A percentile compares a stretch with the other conserved stretches of the same genome.
Evolutionary conservation across 2,797 vertebrate species (phyloP).

Genomic region (Semaprochilodus insignis): DNA sequence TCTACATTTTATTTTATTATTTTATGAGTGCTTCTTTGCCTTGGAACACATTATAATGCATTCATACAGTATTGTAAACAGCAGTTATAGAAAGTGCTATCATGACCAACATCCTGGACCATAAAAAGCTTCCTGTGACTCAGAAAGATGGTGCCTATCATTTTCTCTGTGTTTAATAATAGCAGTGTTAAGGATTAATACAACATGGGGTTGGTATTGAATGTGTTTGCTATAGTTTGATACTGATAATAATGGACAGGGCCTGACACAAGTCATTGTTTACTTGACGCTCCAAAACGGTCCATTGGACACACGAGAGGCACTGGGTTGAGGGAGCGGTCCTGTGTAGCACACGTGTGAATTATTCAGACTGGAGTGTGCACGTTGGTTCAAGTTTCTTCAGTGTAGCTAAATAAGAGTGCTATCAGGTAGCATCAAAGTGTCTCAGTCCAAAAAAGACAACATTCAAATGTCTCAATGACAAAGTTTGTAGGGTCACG

Average conservation of each 20-base stretch:
- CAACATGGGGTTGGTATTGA: background rate
- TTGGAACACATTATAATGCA: too few relatives aligned
- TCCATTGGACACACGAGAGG: conserved; percentile 60
- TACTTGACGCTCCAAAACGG: conserved; percentile 41
- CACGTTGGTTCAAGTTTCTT: conserved; percentile 72
- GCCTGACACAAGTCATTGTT: conserved; percentile 20
- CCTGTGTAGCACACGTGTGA: conserved; percentile 66
- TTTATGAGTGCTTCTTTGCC: too few relatives aligned
- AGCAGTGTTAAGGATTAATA: background rate
- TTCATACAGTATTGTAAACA: too few relatives aligned
- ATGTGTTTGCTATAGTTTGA: background rate
- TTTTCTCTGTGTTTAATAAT: background rate
- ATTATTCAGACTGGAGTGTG: conserved; percentile 76
- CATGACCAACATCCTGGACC: background rate
- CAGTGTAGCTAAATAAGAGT: conserved; percentile 56
- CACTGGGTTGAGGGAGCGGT: conserved; percentile 59
- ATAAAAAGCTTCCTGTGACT: background rate
- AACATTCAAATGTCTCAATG: conserved; percentile 47
- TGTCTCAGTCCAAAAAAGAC: conserved; percentile 54
- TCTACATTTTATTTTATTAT: too few relatives aligned
- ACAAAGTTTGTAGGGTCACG: conserved; percentile 52
- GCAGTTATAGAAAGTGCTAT: too few relatives aligned
- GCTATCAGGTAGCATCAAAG: conserved; percentile 71
- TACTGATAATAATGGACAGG: background rate
- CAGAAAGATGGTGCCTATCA: background rate